Evolutionary conservation across 2,113 vertebrate genomes (phyloP).

Genomic region (Leucopsar rothschildi): DNA sequence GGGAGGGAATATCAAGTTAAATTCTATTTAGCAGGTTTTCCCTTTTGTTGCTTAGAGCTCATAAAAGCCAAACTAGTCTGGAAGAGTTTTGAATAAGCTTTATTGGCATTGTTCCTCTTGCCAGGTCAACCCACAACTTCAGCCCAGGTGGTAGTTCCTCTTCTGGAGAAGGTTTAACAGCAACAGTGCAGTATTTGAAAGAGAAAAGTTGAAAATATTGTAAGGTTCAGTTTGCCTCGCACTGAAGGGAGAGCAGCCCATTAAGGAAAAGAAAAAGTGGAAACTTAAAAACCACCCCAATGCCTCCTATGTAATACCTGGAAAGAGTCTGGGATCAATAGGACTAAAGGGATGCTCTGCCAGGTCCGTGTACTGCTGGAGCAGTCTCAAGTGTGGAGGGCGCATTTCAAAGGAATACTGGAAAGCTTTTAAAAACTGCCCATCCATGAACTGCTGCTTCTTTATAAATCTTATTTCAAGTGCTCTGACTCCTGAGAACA

Average conservation of each 20-base stretch:
- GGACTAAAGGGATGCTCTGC: background rate
- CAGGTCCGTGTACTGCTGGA: rapidly evolving
- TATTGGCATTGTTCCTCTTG: background rate
- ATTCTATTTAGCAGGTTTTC: background rate
- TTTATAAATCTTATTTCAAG: background rate
- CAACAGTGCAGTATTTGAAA: background rate
- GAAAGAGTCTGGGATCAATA: background rate
- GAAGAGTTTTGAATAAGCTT: background rate
- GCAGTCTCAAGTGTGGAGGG: no score
- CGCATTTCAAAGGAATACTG: background rate
- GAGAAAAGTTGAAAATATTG: background rate
- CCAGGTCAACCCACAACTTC: background rate
- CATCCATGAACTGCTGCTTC: background rate
- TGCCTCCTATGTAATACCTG: background rate
- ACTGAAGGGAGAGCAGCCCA: background rate
- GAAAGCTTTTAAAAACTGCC: background rate
- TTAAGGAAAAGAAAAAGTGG: background rate
- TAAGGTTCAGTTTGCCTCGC: background rate
- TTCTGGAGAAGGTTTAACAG: background rate
- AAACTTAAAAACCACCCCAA: background rate
- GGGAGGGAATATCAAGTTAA: background rate
- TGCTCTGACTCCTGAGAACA: background rate
- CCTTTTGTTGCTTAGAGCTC: background rate
- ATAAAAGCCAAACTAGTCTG: background rate
- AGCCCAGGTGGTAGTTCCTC: background rate